These are phyloP conservation scores for Pogonophryne albipinna DNA, from an alignment of 2,797 vertebrate genomes.

Conservation along the genomic window DNA sequence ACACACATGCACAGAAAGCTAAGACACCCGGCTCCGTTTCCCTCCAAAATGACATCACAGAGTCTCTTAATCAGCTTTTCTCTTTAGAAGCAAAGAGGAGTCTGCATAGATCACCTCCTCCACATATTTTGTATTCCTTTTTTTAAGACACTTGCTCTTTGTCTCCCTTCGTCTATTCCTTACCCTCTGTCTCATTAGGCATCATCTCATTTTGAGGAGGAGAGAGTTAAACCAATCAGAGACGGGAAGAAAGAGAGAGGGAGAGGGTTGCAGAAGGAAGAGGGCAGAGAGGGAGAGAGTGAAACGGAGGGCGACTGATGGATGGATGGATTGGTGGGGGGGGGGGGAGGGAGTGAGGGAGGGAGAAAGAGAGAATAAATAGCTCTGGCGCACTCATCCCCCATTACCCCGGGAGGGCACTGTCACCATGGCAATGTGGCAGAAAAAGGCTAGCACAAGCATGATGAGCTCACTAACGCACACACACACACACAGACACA, in stretches of 20 bases:
- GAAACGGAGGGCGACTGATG: conserved; percentile 48
- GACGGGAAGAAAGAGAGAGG: conserved; percentile 70
- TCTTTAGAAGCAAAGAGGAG: conserved; percentile 65
- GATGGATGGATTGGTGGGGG: conserved; percentile 51
- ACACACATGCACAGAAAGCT: conserved; percentile 9
- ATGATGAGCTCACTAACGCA: conserved; percentile 75
- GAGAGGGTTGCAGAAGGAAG: conserved; percentile 66
- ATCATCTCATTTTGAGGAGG: conserved; percentile 79
- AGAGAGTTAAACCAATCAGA: conserved; percentile 80
- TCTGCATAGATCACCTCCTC: conserved; percentile 77
- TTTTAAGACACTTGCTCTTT: conserved; percentile 79
- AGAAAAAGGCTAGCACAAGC: conserved; percentile 84
- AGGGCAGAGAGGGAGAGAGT: conserved; percentile 68
- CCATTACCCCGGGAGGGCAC: conserved; percentile 86
- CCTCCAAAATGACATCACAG: conserved; percentile 64
- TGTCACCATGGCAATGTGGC: conserved; percentile 88
- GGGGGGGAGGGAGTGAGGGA: conserved; percentile 49
- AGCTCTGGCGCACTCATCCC: conserved; percentile 83
- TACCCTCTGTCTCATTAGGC: conserved; percentile 79
- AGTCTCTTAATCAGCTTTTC: conserved; percentile 42
- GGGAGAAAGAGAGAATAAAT: conserved; percentile 80
- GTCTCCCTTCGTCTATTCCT: conserved; percentile 69
- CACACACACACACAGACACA: conserved; percentile 52
- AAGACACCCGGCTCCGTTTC: conserved; percentile 22
- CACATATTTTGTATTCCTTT: conserved; percentile 71